phyloP scores from a whole-genome alignment of 2,888 invertebrate genomes.

The Balanococcus diminutus region DNA sequence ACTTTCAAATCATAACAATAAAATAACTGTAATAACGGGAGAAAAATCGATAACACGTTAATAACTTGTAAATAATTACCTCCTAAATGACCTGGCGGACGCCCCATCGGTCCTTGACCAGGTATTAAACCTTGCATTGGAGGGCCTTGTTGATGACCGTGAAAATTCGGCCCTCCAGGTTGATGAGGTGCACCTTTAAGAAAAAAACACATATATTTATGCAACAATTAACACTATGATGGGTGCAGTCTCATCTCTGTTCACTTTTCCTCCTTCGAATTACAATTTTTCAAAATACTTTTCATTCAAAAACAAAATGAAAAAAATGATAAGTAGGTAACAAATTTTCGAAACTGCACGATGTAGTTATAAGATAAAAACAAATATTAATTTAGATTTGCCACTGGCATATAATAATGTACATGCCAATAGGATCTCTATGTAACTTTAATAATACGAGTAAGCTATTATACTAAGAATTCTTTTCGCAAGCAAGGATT shows the following conservation, averaged over 20 bases:
- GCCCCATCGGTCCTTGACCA: slow-evolving; percentile 70
- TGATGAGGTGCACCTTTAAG: slow-evolving; percentile 55
- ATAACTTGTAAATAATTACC: slow-evolving; percentile 58
- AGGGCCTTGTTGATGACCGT: slow-evolving; percentile 63
- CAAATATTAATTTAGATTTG: background rate
- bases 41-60: slow-evolving; percentile 37
- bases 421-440: background rate
- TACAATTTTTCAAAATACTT: background rate
- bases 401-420: background rate
- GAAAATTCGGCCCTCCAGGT: slow-evolving; percentile 63
- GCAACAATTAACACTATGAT: background rate
- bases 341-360: slow-evolving; percentile 18
- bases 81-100: slow-evolving; percentile 64
- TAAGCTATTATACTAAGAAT: background rate
- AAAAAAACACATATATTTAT: slow-evolving; percentile 52
- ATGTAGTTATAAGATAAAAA: slow-evolving; percentile 21
- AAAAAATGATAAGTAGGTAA: background rate
- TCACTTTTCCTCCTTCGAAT: background rate
- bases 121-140: slow-evolving; percentile 72
- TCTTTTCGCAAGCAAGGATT: background rate
- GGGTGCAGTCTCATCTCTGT: slow-evolving; percentile 49
- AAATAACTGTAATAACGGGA: background rate
- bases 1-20: background rate
- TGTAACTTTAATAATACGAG: background rate
- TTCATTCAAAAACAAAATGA: background rate